Percentiles rank a stretch among this genome's conserved stretches.
Conservation (phyloP, 92 coral and sea anemone species). For the Phenganax subtilis region DNA sequence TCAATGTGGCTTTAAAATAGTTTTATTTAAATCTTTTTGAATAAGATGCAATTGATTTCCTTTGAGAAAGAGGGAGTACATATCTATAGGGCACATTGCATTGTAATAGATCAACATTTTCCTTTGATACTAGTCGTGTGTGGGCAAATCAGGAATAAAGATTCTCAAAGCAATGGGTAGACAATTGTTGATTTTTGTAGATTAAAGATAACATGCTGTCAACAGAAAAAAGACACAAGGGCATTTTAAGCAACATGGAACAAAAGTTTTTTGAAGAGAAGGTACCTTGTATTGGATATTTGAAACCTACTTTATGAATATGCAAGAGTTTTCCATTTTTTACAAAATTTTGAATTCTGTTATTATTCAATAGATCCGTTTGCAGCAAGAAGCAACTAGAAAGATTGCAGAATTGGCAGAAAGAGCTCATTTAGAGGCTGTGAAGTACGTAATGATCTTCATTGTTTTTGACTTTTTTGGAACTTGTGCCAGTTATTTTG, state of each 20-base stretch:
- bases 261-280: conserved; percentile 98
- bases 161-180: background rate
- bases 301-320: background rate
- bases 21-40: too few species aligned
- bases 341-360: background rate
- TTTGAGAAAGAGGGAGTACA: too few species aligned
- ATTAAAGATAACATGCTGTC: conserved; percentile 86
- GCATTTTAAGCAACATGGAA: conserved; percentile 89
- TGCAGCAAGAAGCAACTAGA: conserved; percentile 97
- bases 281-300: conserved; percentile 37
- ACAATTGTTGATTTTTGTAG: conserved; percentile 28
- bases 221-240: conserved; percentile 81
- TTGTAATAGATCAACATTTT: too few species aligned
- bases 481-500: too few species aligned
- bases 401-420: conserved; percentile 97
- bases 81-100: too few species aligned
- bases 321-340: background rate
- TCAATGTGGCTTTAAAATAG: too few species aligned
- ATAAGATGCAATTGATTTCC: too few species aligned
- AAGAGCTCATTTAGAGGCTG: conserved; percentile 95
- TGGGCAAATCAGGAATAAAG: background rate
- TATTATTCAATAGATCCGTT: conserved; percentile 56
- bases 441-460: conserved; percentile 49
- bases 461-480: background rate
- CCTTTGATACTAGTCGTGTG: too few species aligned